A percentile compares a stretch with the other conserved stretches of the same genome.
phyloP scores from a whole-genome alignment of 2,888 invertebrate genomes.

The Sarcophaga carnaria region DNA sequence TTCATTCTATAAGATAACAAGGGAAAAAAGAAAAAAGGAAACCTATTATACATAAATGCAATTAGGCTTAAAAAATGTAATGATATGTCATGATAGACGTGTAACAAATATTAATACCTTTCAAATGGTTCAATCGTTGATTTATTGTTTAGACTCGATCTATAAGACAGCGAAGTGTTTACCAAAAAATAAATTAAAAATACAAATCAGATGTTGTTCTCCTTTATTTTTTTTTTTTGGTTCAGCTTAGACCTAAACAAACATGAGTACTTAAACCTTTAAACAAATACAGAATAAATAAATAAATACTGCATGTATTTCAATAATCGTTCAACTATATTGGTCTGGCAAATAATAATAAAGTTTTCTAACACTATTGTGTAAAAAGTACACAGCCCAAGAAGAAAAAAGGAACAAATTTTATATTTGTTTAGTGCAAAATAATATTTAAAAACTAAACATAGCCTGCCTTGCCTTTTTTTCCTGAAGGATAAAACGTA shows the following conservation, averaged over 20 bases:
- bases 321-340: neutral
- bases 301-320: slow-evolving; percentile 56
- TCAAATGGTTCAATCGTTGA: slow-evolving; percentile 38
- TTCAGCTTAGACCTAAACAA: slow-evolving; percentile 58
- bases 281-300: slow-evolving; percentile 55
- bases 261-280: slow-evolving; percentile 58
- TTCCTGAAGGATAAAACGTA: slow-evolving; percentile 5
- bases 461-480: neutral
- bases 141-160: neutral
- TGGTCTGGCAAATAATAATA: slow-evolving; percentile 34
- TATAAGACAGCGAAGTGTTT: neutral
- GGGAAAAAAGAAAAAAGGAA: neutral
- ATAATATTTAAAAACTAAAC: slow-evolving; percentile 57
- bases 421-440: slow-evolving; percentile 66
- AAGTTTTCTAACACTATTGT: slow-evolving; percentile 60
- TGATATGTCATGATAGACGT: slow-evolving; percentile 51
- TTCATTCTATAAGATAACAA: slow-evolving; percentile 1
- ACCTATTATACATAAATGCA: slow-evolving; percentile 68
- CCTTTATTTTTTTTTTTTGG: neutral
- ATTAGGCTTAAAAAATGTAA: slow-evolving; percentile 69
- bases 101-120: slow-evolving; percentile 66
- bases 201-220: slow-evolving; percentile 28
- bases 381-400: slow-evolving; percentile 41
- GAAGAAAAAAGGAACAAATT: slow-evolving; percentile 16
- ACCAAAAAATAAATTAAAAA: slow-evolving; percentile 26